These are phyloP conservation scores for Teinopalpus imperialis DNA, from an alignment of 2,888 invertebrate species.

Conservation along the genomic window DNA sequence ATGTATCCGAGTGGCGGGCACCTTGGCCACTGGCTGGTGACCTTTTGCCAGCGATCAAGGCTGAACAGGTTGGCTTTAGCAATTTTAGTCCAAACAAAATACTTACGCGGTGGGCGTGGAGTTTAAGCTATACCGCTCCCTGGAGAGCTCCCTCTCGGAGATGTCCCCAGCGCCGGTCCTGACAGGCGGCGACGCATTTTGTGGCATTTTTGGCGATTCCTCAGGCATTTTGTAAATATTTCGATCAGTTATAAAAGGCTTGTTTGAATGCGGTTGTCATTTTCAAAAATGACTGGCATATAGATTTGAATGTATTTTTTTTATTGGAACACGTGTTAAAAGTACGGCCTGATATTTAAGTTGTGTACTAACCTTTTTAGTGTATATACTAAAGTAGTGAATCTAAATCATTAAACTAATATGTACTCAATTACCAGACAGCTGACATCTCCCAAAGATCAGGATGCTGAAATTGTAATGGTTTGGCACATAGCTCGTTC, in stretches of 20 bases:
- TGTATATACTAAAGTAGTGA: too few relatives aligned
- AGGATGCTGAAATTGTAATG: too few relatives aligned
- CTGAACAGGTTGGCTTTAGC: too few relatives aligned
- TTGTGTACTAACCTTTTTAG: too few relatives aligned
- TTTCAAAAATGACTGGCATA: slow-evolving; percentile 6
- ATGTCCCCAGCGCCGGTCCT: slow-evolving; percentile 68
- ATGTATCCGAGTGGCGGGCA: too few relatives aligned
- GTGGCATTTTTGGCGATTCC: slow-evolving; percentile 51
- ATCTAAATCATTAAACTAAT: too few relatives aligned
- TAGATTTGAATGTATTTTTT: slow-evolving; percentile 14
- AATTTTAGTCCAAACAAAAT: too few relatives aligned
- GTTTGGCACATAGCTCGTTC: too few relatives aligned
- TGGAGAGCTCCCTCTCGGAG: slow-evolving; percentile 62
- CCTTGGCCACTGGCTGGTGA: too few relatives aligned
- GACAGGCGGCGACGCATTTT: slow-evolving; percentile 59
- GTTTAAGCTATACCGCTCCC: slow-evolving; percentile 58
- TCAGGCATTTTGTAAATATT: slow-evolving; percentile 51
- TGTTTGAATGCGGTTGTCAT: slow-evolving; percentile 15
- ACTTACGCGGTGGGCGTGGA: slow-evolving; percentile 46
- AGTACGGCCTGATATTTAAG: neutral
- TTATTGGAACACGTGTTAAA: neutral
- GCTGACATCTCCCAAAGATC: too few relatives aligned
- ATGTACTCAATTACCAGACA: too few relatives aligned
- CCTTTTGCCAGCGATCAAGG: too few relatives aligned
- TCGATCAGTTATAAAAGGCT: slow-evolving; percentile 5